A percentile compares a stretch with the other conserved stretches of the same genome.
Evolutionary conservation across 2,888 invertebrate species (phyloP).

Genomic region (Philereme transversata): DNA sequence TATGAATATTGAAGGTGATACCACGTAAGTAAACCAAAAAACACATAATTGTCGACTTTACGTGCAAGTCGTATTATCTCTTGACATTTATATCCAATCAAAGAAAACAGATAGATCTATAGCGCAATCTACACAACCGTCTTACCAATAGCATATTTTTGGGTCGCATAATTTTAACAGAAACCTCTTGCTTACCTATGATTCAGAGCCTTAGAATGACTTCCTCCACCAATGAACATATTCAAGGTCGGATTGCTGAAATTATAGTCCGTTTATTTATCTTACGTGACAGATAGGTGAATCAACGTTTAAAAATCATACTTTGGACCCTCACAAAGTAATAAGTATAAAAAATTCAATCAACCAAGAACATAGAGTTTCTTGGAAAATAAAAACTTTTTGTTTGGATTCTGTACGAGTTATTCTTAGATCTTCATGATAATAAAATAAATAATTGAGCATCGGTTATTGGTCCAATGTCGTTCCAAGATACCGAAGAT

Average conservation of each 20-base stretch:
- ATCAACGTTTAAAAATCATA: too few species aligned
- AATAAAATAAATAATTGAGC: background rate
- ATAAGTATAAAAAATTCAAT: too few species aligned
- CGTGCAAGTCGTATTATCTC: slow-evolving; percentile 21
- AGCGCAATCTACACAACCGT: slow-evolving; percentile 19
- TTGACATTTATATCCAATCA: slow-evolving; percentile 29
- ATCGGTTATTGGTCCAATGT: background rate
- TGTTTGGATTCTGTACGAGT: too few species aligned
- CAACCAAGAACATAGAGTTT: too few species aligned
- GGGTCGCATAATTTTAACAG: slow-evolving; percentile 29
- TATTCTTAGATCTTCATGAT: background rate
- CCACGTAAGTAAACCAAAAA: slow-evolving; percentile 3
- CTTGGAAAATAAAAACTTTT: too few species aligned
- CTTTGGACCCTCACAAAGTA: too few species aligned
- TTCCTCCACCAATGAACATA: background rate
- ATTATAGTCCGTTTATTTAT: too few species aligned
- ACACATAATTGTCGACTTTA: background rate
- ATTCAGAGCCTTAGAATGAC: slow-evolving; percentile 1
- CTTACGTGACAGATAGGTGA: background rate
- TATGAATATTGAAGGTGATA: slow-evolving; percentile 1
- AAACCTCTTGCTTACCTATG: slow-evolving; percentile 9
- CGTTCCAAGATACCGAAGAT: background rate
- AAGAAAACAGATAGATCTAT: slow-evolving; percentile 13
- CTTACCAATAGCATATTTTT: slow-evolving; percentile 23
- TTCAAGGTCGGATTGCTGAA: background rate